Percentiles rank a stretch among this genome's conserved stretches.
Conservation (phyloP, 2,113 vertebrate genomes). For the Poeciliopsis turrubarensis region DNA sequence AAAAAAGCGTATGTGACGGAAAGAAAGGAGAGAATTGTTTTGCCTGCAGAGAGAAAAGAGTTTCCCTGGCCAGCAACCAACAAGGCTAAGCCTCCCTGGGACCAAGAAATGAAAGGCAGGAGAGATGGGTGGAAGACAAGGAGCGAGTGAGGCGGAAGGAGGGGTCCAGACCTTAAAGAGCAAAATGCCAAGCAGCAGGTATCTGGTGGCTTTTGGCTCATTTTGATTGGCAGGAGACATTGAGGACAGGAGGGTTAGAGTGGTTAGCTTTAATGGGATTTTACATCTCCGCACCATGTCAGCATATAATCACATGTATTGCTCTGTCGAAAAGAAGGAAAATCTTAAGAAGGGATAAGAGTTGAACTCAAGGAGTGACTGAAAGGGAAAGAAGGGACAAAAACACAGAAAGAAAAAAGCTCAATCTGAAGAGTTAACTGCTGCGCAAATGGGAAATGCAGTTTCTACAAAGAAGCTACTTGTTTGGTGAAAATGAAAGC, state of each 20-base stretch:
- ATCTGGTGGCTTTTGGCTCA: slow-evolving; percentile 53
- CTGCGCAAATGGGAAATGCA: background rate
- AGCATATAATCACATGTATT: background rate
- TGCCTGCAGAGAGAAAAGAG: slow-evolving; percentile 50
- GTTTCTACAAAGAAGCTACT: background rate
- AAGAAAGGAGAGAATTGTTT: slow-evolving; percentile 71
- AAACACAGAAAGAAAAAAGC: background rate
- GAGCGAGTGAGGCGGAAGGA: slow-evolving; percentile 21
- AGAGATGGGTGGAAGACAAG: slow-evolving; percentile 41
- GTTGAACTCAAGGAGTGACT: background rate
- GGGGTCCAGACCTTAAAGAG: slow-evolving; percentile 16
- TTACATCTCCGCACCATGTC: background rate
- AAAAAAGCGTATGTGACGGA: slow-evolving; percentile 40
- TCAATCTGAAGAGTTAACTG: background rate
- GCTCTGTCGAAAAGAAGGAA: background rate
- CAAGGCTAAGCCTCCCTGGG: slow-evolving; percentile 54
- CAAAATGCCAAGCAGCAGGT: slow-evolving; percentile 52
- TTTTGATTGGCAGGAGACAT: slow-evolving; percentile 19
- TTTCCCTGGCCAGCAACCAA: slow-evolving; percentile 68
- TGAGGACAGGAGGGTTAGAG: background rate
- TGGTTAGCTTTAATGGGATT: background rate
- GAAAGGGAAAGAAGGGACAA: background rate
- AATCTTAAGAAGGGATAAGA: background rate
- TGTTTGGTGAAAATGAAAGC: background rate
- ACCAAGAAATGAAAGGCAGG: slow-evolving; percentile 52